Conservation (phyloP, 2,888 invertebrate genomes). For the Pseudococcus viburni region DNA sequence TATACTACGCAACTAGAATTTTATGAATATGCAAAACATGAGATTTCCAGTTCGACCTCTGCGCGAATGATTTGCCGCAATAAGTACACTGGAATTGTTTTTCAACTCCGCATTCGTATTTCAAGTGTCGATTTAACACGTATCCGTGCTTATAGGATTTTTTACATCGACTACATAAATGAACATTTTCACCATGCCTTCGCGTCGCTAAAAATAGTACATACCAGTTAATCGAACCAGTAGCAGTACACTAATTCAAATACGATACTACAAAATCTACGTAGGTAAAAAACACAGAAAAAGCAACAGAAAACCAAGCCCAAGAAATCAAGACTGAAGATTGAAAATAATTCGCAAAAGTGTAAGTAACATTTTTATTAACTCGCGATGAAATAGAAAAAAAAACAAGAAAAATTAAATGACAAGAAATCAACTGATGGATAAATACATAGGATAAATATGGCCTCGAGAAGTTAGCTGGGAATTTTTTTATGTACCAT, state of each 20-base stretch:
- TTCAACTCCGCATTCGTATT: conserved; percentile 67
- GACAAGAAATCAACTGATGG: neutral
- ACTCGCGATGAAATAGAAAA: neutral
- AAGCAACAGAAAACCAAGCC: neutral
- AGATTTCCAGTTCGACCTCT: conserved; percentile 67
- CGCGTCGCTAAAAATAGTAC: conserved; percentile 6
- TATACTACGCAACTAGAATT: conserved; percentile 46
- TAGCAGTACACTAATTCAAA: neutral
- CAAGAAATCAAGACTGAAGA: neutral
- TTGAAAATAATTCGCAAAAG: neutral
- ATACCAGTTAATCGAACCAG: conserved; percentile 40
- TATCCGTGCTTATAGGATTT: conserved; percentile 63
- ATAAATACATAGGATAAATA: neutral
- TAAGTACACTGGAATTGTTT: conserved; percentile 71
- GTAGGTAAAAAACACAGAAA: neutral
- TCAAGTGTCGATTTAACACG: conserved; percentile 58
- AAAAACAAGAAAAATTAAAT: neutral
- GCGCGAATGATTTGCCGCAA: conserved; percentile 71
- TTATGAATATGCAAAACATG: conserved; percentile 63
- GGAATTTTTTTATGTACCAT: conserved; percentile 59
- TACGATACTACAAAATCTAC: neutral
- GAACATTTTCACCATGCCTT: neutral
- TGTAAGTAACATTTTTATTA: neutral
- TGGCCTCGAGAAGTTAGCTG: neutral
- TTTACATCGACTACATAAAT: conserved; percentile 54